Evolutionary conservation across 2,888 invertebrate genomes (phyloP).

Genomic region (Aporophyla nigra): DNA sequence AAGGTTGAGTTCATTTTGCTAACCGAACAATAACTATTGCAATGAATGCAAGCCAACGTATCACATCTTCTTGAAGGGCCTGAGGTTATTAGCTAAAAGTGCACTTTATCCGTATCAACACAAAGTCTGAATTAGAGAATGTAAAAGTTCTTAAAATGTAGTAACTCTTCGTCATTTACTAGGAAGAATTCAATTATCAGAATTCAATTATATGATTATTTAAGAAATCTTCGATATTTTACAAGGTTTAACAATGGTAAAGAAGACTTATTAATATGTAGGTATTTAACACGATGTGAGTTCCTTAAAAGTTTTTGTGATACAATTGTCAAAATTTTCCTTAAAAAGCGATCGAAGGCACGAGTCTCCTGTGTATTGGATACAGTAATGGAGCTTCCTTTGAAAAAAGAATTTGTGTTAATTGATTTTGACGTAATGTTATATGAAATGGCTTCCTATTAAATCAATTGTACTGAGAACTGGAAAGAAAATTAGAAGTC

Average conservation of each 20-base stretch:
- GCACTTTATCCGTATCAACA: not conserved
- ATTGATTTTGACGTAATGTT: slow-evolving; percentile 17
- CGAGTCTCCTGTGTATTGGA: slow-evolving; percentile 3
- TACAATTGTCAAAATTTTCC: not conserved
- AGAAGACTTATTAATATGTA: not conserved
- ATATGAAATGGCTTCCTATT: slow-evolving; percentile 14
- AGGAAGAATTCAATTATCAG: not conserved
- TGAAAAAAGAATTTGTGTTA: not conserved
- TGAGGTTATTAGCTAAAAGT: not conserved
- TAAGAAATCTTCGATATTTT: not conserved
- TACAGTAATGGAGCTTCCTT: not conserved
- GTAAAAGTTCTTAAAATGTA: not conserved
- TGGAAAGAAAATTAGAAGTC: not conserved
- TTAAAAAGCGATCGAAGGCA: not conserved
- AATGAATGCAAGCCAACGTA: not conserved
- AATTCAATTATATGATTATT: too few relatives aligned
- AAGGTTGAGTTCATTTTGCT: not conserved
- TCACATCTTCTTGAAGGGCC: not conserved
- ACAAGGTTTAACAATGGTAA: not conserved
- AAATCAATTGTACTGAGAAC: not conserved
- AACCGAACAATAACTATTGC: not conserved
- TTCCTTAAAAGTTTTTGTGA: not conserved
- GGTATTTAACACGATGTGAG: not conserved
- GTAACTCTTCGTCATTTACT: not conserved
- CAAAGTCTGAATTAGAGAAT: not conserved